Base-by-base conservation (phyloP, 2,113 vertebrate genomes). In the Myiagra hebetior region DNA sequence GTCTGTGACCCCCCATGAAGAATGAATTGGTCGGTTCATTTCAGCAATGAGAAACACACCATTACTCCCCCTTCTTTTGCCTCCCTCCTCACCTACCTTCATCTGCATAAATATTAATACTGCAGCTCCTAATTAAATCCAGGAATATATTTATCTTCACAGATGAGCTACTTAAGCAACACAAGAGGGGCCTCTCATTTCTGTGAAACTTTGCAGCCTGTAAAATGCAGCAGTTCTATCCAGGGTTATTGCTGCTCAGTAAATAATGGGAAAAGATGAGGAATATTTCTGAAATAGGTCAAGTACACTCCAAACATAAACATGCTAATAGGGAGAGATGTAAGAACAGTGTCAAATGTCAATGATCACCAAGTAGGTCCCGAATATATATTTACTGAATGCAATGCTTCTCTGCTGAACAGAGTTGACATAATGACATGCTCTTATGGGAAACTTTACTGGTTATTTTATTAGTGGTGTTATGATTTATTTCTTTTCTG, bases 241-340 rank as follows among this genome's bases (percentile, higher is more conserved):
- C 39, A 35, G 93, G 87, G 93, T 93, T 94, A 90, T 59, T 87
- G 59, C 89, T 93, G 91, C 87, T 94, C 90, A 85, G 90, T 88
- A 97, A 96, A 97, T 97, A 97, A 96, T 69, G 67, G 92, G 90
- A 84, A 93, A 97, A 97, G 87, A 96, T 94, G 88, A 91, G 84
- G 91, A 85, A 96, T 96, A 96, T 97, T 96, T 96, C 96, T 97
- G 97, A 95, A 95, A 91, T 23, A 93, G 96, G 96, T 97, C 96
- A 97, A 97, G 95, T 78, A 91, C 92, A 83, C 96, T 97, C 89
- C 93, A 97, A 94, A 91, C 50, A 93, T 92, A 95, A 96, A 92
- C 93, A 96, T 95, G 94, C 86, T 96, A 96, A 97, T 94, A 91
- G 85, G 78, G 55, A 95, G 88, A 97, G 89, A 96, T 95, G 67